phyloP scores from a whole-genome alignment of 2,888 invertebrate genomes.

The Automeris io region DNA sequence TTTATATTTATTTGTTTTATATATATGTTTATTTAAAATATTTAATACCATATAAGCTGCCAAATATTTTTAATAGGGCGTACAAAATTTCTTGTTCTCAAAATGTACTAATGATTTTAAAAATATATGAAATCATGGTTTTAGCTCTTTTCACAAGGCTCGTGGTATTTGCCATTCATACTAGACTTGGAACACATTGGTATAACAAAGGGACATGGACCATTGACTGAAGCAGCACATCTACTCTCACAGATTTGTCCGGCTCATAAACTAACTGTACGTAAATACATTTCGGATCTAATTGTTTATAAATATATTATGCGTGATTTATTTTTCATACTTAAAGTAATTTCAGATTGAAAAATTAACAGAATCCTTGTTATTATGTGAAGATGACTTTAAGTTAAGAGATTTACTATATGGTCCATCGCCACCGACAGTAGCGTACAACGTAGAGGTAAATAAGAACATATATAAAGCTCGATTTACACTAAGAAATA shows the following conservation, averaged over 20 bases:
- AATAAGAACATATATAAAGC: not conserved
- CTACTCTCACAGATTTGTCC: constrained; percentile 88
- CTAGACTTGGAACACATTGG: constrained; percentile 93
- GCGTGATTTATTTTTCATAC: not conserved
- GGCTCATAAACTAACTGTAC: constrained; percentile 81
- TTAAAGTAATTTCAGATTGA: constrained; percentile 39
- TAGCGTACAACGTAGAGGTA: constrained; percentile 70
- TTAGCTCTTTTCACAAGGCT: constrained; percentile 88
- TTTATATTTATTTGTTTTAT: too few relatives aligned
- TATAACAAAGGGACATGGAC: constrained; percentile 86
- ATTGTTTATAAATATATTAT: not conserved
- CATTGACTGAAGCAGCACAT: constrained; percentile 89
- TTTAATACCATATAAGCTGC: too few relatives aligned
- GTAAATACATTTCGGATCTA: constrained; percentile 15
- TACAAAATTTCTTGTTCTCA: too few relatives aligned
- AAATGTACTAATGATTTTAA: too few relatives aligned
- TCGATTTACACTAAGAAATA: not conserved
- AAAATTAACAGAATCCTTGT: constrained; percentile 62
- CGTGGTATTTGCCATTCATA: constrained; percentile 87
- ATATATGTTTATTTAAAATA: too few relatives aligned
- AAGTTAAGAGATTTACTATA: constrained; percentile 65
- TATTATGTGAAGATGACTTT: constrained; percentile 58
- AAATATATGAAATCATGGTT: constrained; percentile 14
- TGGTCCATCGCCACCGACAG: constrained; percentile 66
- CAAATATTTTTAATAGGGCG: too few relatives aligned